Evolutionary conservation across 2,797 vertebrate species (phyloP), one percentile per base, ranked within the genome.

Genomic region (Phyllotis vaccarum): DNA sequence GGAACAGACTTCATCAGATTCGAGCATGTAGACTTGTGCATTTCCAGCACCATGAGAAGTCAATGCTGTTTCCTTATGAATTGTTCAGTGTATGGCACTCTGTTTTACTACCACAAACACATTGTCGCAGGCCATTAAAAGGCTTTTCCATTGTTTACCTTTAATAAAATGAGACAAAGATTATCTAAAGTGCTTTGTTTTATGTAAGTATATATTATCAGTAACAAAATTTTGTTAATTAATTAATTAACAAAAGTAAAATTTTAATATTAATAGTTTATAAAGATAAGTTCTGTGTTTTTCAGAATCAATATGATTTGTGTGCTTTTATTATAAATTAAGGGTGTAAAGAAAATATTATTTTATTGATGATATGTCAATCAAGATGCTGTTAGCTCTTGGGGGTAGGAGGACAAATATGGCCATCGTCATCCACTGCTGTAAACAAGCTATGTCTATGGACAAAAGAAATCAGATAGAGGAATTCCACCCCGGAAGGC

Each of bases 221-320:
- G 52, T 82, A 81, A 56, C 62, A 90, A 83, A 89, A 89, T 64
- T n/a, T n/a, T n/a, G n/a, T n/a, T n/a, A n/a, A n/a, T n/a, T n/a
- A n/a, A n/a, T n/a, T n/a, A n/a, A n/a, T n/a, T n/a, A n/a, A n/a
- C 37, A 76, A 90, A 83, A 29, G 68, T 75, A 90, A 88, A 88
- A 88, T 49, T 72, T 40, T 52, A 83, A 17, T 52, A 62, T 37
- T 31, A 43, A 2, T 54, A 83, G 58, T 56, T 82, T 72, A 49
- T 34, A 52, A 92, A 96, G 29, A 56, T 1, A 14, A 64, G 10
- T 86, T 92, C 40, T 96, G 3, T 58, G 46, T 75, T 78, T 14
- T 2, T 37, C 64, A 3, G 37, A 12, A 66, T 91, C 43, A 82
- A 64, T 89, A 62, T 91, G 37, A 68, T n/a, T 40, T 16, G 22